Percentiles rank a stretch among this genome's conserved stretches.
These are phyloP conservation scores for Perccottus glenii DNA, from an alignment of 2,113 vertebrate species.

Conservation along the genomic window DNA sequence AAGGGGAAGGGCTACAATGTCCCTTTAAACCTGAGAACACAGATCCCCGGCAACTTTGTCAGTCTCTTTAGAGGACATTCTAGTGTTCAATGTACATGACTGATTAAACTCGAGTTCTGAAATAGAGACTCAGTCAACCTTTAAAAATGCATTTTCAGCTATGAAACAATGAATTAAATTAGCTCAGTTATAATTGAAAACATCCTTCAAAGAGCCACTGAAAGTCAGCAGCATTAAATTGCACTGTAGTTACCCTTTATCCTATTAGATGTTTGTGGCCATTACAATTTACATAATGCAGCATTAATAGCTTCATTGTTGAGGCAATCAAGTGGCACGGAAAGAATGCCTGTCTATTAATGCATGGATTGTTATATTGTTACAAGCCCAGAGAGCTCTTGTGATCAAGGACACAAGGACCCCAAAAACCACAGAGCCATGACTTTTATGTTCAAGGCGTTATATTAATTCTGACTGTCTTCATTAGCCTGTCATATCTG, in stretches of 20 bases:
- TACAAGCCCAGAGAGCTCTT: conserved; percentile 55
- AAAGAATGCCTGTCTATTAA: conserved; percentile 58
- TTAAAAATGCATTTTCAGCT: conserved; percentile 80
- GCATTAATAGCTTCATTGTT: conserved; percentile 73
- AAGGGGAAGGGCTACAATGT: conserved; percentile 51
- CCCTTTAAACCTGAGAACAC: conserved; percentile 74
- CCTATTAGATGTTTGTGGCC: conserved; percentile 75
- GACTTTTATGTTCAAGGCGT: conserved; percentile 55
- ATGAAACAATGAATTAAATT: conserved; percentile 81
- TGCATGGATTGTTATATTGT: conserved; percentile 59
- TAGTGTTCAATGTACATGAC: conserved; percentile 78
- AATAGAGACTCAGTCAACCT: conserved; percentile 77
- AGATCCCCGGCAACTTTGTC: conserved; percentile 80
- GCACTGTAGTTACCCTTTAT: conserved; percentile 75
- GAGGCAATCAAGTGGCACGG: conserved; percentile 63
- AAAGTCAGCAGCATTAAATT: conserved; percentile 80
- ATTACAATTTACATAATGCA: conserved; percentile 76
- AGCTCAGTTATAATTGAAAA: conserved; percentile 80
- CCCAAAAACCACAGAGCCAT: conserved; percentile 63
- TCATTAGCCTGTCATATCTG: conserved; percentile 58
- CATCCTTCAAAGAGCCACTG: conserved; percentile 78
- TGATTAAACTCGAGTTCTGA: conserved; percentile 79
- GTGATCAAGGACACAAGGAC: conserved; percentile 67
- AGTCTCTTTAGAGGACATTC: conserved; percentile 84
- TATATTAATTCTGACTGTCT: conserved; percentile 61